Evolutionary conservation across 1,140 invertebrate species (phyloP).

Genomic region (Anastrepha obliqua): DNA sequence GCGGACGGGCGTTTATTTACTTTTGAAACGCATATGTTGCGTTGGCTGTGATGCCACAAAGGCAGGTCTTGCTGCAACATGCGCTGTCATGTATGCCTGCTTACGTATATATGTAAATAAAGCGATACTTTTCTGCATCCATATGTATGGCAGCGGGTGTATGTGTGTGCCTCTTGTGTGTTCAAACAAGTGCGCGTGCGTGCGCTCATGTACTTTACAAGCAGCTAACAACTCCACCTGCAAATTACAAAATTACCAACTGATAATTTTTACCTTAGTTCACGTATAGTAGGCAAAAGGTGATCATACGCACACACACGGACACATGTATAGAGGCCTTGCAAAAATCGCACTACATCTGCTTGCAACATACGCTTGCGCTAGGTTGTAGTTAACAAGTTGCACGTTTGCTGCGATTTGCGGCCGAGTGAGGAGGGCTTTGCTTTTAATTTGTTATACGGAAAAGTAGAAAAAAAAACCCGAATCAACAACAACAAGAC

Average conservation of each 20-base stretch:
- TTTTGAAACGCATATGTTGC: conserved; percentile 7
- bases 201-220: conserved; percentile 48
- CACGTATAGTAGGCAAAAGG: not conserved
- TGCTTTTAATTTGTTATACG: conserved; percentile 39
- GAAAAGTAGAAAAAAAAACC: not conserved
- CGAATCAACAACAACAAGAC: not conserved
- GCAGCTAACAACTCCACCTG: conserved; percentile 52
- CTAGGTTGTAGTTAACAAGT: not conserved
- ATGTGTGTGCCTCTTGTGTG: not conserved
- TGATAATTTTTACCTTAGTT: conserved; percentile 48
- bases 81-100: not conserved
- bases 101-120: conserved; percentile 10
- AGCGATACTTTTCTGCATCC: not conserved
- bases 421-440: not conserved
- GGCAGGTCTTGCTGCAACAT: not conserved
- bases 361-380: conserved; percentile 6
- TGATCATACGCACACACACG: not conserved
- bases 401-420: conserved; percentile 30
- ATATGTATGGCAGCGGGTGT: not conserved
- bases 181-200: conserved; percentile 4
- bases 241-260: conserved; percentile 52
- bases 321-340: not conserved
- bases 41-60: conserved; percentile 2
- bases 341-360: not conserved
- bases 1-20: conserved; percentile 33